Evolutionary conservation across 2,113 vertebrate genomes (phyloP).

Genomic region (Cepphus grylle): DNA sequence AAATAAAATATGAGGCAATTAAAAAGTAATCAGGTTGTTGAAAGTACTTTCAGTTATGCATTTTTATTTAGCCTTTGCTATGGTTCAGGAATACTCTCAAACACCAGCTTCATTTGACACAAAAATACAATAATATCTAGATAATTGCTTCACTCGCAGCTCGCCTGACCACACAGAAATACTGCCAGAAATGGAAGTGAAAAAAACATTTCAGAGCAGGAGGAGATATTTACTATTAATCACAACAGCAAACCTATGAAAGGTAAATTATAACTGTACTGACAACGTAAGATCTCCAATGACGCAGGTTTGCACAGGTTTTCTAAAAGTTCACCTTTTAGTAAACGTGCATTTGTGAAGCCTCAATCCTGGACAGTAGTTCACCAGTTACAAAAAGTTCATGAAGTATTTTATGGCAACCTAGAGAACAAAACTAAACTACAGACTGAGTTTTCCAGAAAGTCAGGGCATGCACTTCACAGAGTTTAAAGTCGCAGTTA

Average conservation of each 20-base stretch:
- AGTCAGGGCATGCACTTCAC: background rate
- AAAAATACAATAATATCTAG: background rate
- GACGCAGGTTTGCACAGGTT: too few species aligned
- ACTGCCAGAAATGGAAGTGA: background rate
- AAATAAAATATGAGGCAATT: background rate
- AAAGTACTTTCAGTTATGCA: background rate
- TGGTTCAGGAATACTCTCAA: background rate
- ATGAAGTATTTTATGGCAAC: background rate
- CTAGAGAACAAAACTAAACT: background rate
- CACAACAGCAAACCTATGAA: background rate
- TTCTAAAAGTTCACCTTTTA: background rate
- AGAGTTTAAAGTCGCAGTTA: background rate
- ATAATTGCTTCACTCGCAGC: background rate
- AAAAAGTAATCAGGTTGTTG: background rate
- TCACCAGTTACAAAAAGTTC: background rate
- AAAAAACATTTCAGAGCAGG: background rate
- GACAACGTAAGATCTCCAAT: background rate
- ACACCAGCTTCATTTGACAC: background rate
- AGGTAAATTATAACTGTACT: background rate
- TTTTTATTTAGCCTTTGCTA: background rate
- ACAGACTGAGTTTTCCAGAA: background rate
- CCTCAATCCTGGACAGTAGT: background rate
- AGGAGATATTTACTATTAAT: background rate
- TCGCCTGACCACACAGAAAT: background rate
- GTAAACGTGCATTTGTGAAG: fast-evolving